Evolutionary conservation across 2,888 invertebrate species (phyloP).

Genomic region (Caenorhabditis auriculariae): DNA sequence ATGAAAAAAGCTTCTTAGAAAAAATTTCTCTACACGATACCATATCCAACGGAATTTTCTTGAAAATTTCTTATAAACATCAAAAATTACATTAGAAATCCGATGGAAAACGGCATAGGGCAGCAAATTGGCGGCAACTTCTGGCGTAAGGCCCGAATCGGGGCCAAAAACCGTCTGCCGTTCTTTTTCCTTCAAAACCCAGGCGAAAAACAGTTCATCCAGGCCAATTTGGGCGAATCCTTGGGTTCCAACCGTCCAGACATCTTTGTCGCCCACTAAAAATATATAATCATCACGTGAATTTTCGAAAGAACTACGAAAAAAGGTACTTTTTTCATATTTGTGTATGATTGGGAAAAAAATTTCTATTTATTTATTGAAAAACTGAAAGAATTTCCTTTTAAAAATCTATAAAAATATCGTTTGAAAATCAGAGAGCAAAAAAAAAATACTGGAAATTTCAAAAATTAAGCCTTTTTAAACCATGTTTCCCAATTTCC

Average conservation of each 20-base stretch:
- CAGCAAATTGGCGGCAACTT: background rate
- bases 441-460: too few species aligned
- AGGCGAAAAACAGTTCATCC: constrained; percentile 38
- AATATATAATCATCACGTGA: too few species aligned
- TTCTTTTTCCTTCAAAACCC: constrained; percentile 15
- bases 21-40: too few species aligned
- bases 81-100: constrained; percentile 16
- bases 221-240: constrained; percentile 40
- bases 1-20: too few species aligned
- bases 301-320: too few species aligned
- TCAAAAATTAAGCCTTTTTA: too few species aligned
- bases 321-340: too few species aligned
- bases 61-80: background rate
- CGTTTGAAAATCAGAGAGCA: too few species aligned
- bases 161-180: constrained; percentile 12
- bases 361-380: background rate
- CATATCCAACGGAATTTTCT: too few species aligned
- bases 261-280: constrained; percentile 8
- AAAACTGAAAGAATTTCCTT: background rate
- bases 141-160: constrained; percentile 3
- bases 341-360: too few species aligned
- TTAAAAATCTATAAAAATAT: constrained; percentile 9
- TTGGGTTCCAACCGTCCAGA: constrained; percentile 22
- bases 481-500: too few species aligned
- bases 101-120: constrained; percentile 24